Evolutionary conservation across 2,888 invertebrate genomes (phyloP), one percentile per base, ranked within the genome.

Genomic region (Nomada flava): DNA sequence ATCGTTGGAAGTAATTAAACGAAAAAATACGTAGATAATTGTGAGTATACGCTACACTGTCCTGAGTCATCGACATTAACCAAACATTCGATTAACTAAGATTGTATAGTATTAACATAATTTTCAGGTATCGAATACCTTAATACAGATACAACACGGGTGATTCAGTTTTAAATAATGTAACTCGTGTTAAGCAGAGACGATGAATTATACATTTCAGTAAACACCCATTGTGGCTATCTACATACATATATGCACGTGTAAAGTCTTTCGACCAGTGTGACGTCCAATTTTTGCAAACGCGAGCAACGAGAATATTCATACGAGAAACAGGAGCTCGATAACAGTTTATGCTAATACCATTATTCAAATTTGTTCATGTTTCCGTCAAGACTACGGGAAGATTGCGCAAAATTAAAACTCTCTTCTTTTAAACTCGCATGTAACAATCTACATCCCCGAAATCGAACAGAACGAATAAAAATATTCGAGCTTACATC

Each of bases 31-130:
- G 13, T 44, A 20, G 62, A 20, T 44, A 44, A 62, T 62, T 44
- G 11, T 20, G 44, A 63, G 63, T 23, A 23, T 47, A 15, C 47
- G 63, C 47, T 20, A 23, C 47, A 63, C 47, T 63, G 47, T 63
- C 47, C 63, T 47, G 47, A 63, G 15, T 47, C 63, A 63, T 47
- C 47, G 63, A 47, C 44, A 13, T 57, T 29, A 29, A 69, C 26
- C 29, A n/a, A 44, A 7, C 44, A 11, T 36, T 36, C 36, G 36
- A 36, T 36, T 36, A 36, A 36, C 7, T 36, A 36, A 36, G 36
- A 36, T 47, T 44, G 42, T 55, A 55, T 44, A 44, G 44, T 11
- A 69, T 23, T 44, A 36, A 7, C 36, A 36, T 36, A 36, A 36
- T 36, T 36, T 36, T 36, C 36, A 36, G 36, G 36, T 36, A 36